Conservation (phyloP, 2,113 vertebrate genomes). For the Emydura subglobosa region DNA sequence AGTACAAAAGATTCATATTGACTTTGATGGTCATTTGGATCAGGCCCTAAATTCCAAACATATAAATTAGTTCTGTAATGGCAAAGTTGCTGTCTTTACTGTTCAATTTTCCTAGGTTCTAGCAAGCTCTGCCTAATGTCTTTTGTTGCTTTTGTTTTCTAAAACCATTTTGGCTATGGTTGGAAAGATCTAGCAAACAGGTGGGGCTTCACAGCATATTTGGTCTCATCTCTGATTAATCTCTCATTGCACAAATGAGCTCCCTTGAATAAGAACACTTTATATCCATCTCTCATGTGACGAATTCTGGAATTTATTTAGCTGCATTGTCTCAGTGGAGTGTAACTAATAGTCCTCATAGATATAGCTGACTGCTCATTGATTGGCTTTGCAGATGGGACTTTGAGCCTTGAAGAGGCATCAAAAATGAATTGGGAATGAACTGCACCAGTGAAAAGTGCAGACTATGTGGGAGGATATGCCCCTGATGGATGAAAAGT, state of each 20-base stretch:
- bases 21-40: not conserved
- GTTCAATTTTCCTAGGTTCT: not conserved
- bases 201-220: not conserved
- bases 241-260: rapidly evolving
- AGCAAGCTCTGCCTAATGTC: not conserved
- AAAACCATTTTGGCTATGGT: not conserved
- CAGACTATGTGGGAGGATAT: not conserved
- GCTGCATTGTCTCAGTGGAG: not conserved
- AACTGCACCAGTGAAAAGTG: not conserved
- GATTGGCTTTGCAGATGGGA: not conserved
- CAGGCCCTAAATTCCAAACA: not conserved
- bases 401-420: not conserved
- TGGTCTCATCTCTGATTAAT: not conserved
- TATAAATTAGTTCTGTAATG: not conserved
- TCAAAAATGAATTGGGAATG: not conserved
- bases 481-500: rapidly evolving
- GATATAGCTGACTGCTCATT: not conserved
- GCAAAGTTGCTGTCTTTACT: not conserved
- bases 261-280: not conserved
- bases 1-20: not conserved
- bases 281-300: not conserved
- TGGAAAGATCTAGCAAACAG: not conserved
- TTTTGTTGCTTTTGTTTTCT: not conserved
- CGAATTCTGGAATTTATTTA: not conserved
- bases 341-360: not conserved